Conservation (phyloP, 2,797 vertebrate species). For the Cuculus canorus region DNA sequence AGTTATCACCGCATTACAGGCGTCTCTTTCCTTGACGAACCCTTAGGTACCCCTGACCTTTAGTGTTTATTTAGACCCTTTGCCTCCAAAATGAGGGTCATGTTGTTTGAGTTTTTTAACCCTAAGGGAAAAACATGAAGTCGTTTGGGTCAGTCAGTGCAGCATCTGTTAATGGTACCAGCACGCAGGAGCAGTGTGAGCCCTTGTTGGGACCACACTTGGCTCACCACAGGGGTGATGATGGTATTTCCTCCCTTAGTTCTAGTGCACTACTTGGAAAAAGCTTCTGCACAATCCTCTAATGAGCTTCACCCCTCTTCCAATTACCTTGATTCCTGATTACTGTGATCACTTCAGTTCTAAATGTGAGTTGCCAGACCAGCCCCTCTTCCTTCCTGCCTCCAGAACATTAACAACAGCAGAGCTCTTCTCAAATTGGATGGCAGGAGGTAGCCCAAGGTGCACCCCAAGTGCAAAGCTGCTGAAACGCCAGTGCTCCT, state of each 20-base stretch:
- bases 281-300: background rate
- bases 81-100: background rate
- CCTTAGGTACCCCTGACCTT: background rate
- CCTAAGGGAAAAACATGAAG: background rate
- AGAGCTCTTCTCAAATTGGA: background rate
- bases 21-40: background rate
- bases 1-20: background rate
- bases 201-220: background rate
- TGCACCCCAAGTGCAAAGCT: background rate
- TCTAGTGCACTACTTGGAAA: background rate
- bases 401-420: background rate
- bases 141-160: background rate
- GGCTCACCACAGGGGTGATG: background rate
- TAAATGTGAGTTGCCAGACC: background rate
- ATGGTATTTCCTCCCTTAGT: background rate
- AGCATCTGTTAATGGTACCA: background rate
- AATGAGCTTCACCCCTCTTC: background rate
- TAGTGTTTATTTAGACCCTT: background rate
- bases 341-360: background rate
- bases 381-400: background rate
- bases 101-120: background rate
- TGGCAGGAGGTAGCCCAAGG: background rate
- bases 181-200: background rate
- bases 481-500: background rate
- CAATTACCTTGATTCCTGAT: background rate